These are phyloP conservation scores for Lepidurus apus DNA, from an alignment of 1,140 invertebrate species.

Conservation along the genomic window DNA sequence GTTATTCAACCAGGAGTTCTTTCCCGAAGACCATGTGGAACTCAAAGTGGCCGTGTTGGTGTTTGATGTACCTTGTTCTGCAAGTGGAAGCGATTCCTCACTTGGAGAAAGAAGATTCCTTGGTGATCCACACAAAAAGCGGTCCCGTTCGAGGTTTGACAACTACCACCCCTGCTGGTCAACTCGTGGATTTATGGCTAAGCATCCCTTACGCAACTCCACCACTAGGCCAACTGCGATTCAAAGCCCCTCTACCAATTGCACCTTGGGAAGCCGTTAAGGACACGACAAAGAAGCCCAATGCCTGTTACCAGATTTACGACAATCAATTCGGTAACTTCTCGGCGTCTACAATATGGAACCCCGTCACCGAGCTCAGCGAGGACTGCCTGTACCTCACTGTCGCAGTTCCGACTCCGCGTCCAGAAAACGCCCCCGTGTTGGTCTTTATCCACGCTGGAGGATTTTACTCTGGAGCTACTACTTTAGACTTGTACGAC, in stretches of 20 bases:
- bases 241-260: constrained; percentile 76
- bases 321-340: constrained; percentile 89
- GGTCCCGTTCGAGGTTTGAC: constrained; percentile 71
- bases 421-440: constrained; percentile 67
- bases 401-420: constrained; percentile 66
- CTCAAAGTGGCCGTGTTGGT: background rate
- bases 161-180: constrained; percentile 64
- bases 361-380: constrained; percentile 82
- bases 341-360: constrained; percentile 89
- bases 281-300: constrained; percentile 71
- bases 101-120: constrained; percentile 53
- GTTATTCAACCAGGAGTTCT: too few relatives aligned
- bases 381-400: constrained; percentile 98
- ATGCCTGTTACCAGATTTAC: constrained; percentile 83
- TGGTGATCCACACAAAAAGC: constrained; percentile 70
- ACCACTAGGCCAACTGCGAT: constrained; percentile 75
- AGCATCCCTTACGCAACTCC: constrained; percentile 92
- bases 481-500: constrained; percentile 91
- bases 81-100: background rate
- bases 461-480: constrained; percentile 88
- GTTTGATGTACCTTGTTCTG: background rate
- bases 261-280: constrained; percentile 69
- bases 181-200: constrained; percentile 76
- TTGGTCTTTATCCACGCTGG: constrained; percentile 97
- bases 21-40: too few relatives aligned